Conservation (phyloP, 2,888 invertebrate species). For the Ophion slaviceki region DNA sequence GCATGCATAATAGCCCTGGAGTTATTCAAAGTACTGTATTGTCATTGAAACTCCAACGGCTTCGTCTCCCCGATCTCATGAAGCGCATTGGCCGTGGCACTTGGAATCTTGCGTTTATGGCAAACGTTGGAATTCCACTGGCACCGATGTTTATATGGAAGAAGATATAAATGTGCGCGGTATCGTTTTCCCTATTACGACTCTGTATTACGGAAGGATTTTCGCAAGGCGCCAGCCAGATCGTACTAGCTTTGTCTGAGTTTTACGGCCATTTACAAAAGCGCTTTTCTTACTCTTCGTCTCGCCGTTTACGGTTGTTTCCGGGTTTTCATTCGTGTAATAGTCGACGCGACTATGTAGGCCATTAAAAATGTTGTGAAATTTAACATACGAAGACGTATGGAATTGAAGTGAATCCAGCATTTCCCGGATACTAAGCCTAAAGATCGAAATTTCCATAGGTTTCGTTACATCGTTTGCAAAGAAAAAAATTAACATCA, state of each 20-base stretch:
- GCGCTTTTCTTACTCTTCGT: conserved; percentile 9
- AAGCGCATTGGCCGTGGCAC: conserved; percentile 68
- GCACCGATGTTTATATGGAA: conserved; percentile 70
- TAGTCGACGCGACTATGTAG: background rate
- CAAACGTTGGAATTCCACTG: conserved; percentile 71
- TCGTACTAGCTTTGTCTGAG: background rate
- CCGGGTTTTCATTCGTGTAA: background rate
- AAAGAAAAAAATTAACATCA: background rate
- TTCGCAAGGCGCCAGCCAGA: conserved; percentile 54
- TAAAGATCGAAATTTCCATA: background rate
- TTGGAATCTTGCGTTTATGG: conserved; percentile 70
- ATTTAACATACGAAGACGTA: background rate
- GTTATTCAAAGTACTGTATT: background rate
- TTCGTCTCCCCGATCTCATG: conserved; percentile 23
- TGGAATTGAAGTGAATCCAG: background rate
- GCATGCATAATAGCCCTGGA: conserved; percentile 25
- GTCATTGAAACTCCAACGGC: background rate
- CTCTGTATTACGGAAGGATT: conserved; percentile 69
- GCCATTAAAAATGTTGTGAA: background rate
- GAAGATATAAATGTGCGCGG: conserved; percentile 72
- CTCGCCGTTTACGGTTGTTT: background rate
- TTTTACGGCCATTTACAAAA: background rate
- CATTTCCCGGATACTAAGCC: background rate
- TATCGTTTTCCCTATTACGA: conserved; percentile 75
- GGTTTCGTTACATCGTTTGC: background rate